Evolutionary conservation across 2,113 vertebrate species (phyloP).

Genomic region (Panthera tigris): DNA sequence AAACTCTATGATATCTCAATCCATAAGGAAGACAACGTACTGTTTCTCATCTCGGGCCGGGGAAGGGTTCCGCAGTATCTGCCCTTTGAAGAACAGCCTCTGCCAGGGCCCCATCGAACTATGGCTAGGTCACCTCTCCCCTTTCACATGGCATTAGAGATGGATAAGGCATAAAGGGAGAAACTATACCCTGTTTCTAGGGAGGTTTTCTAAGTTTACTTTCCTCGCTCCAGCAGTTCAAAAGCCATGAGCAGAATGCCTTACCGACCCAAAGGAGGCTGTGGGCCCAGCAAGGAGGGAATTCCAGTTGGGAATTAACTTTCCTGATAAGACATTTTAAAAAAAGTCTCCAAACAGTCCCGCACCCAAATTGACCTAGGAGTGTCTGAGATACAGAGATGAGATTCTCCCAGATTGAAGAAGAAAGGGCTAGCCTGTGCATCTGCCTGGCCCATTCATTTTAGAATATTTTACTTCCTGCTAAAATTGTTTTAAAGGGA

Average conservation of each 20-base stretch:
- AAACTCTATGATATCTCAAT: slow-evolving; percentile 61
- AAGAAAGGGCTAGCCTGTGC: not conserved
- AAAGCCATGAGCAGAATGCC: slow-evolving; percentile 32
- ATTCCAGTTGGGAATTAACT: not conserved
- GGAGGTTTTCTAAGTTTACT: not conserved
- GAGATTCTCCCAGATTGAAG: not conserved
- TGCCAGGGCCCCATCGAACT: not conserved
- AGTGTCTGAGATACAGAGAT: not conserved
- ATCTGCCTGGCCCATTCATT: not conserved
- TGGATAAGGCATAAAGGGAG: not conserved
- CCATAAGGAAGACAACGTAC: not conserved
- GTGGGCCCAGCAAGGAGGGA: not conserved
- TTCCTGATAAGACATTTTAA: slow-evolving; percentile 18
- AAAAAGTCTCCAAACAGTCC: not conserved
- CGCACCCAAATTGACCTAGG: not conserved
- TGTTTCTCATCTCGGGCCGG: not conserved
- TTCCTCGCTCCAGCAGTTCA: not conserved
- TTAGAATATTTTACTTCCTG: slow-evolving; percentile 29
- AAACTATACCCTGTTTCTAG: not conserved
- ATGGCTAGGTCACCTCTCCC: not conserved
- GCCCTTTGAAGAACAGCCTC: not conserved
- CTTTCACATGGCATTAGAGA: not conserved
- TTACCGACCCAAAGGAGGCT: not conserved
- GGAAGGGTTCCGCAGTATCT: not conserved
- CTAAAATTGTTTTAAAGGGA: slow-evolving; percentile 23